Evolutionary conservation across 2,113 vertebrate species (phyloP).

Genomic region (Cettia cetti): DNA sequence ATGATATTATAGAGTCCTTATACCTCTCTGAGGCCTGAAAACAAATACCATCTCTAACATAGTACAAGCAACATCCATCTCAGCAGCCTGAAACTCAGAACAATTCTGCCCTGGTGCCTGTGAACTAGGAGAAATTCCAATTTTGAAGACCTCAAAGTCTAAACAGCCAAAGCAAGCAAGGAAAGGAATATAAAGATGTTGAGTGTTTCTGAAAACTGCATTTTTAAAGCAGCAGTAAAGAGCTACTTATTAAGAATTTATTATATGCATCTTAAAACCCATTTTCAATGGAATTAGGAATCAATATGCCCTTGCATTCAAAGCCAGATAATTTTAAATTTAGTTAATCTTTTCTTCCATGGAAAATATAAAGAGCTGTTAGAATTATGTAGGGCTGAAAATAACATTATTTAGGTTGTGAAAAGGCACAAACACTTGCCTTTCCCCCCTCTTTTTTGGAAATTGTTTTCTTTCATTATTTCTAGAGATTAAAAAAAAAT

Average conservation of each 20-base stretch:
- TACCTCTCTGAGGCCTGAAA: neutral
- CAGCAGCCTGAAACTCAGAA: neutral
- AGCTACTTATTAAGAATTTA: slow-evolving; percentile 1
- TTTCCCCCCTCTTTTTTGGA: neutral
- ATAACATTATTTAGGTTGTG: neutral
- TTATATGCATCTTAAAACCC: neutral
- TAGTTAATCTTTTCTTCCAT: neutral
- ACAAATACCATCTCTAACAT: neutral
- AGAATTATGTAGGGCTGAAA: neutral
- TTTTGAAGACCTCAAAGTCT: neutral
- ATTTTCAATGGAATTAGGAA: neutral
- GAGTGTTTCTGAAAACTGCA: neutral
- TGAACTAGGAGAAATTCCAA: neutral
- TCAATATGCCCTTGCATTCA: neutral
- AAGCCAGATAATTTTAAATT: neutral
- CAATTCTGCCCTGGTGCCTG: neutral
- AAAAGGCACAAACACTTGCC: neutral
- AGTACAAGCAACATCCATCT: neutral
- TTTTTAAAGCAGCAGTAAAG: neutral
- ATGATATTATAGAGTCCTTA: neutral
- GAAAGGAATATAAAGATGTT: neutral
- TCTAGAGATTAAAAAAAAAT: neutral
- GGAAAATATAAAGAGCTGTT: neutral
- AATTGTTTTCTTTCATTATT: neutral
- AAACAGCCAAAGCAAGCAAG: neutral